Evolutionary conservation across 2,888 invertebrate genomes (phyloP), one percentile per base, ranked within the genome.

Genomic region (Lapara coniferarum): DNA sequence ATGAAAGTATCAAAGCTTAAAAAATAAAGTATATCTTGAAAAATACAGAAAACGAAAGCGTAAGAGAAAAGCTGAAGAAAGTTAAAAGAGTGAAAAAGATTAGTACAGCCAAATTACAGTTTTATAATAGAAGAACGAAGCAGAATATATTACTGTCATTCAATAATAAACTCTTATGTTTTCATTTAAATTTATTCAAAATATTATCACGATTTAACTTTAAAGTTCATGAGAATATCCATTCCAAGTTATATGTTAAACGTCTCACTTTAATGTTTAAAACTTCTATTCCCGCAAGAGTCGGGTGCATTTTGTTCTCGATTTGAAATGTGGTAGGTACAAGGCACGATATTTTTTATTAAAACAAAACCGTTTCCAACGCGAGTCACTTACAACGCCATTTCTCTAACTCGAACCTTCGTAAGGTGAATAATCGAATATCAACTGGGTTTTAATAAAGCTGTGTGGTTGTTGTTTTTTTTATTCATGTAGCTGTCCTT

Each of bases 311-410:
- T 63, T 49, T 16, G 46, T 16, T 69, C 68, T 69, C 10, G 13
- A 56, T 68, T 69, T 49, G 59, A 70, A 82, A 81, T 75, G 76
- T 82, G 70, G 81, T 37, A 25, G 25, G 2, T 73, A 69, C 82
- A 78, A 77, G 76, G 79, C 73, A 74, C 68, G 66, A 75, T 75
- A 77, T 78, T 72, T 74, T 77, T 75, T 75, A 72, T 76, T 74
- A 70, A 75, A 74, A 74, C 71, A 71, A 51, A 30, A 57, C 44
- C 7, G 13, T 44, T 52, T 37, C 49, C 7, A 37, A 51, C 37
- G 8, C 51, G 37, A 16, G 4, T n/a, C 8, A n/a, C n/a, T 51
- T 52, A 68, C 6, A 68, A 37, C 52, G 51, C 19, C 16, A 57
- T 51, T 8, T n/a, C 19, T 10, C 37, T 52, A 68, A 52, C 46